phyloP scores from a whole-genome alignment of 2,888 invertebrate species.

The Melipona beecheii region DNA sequence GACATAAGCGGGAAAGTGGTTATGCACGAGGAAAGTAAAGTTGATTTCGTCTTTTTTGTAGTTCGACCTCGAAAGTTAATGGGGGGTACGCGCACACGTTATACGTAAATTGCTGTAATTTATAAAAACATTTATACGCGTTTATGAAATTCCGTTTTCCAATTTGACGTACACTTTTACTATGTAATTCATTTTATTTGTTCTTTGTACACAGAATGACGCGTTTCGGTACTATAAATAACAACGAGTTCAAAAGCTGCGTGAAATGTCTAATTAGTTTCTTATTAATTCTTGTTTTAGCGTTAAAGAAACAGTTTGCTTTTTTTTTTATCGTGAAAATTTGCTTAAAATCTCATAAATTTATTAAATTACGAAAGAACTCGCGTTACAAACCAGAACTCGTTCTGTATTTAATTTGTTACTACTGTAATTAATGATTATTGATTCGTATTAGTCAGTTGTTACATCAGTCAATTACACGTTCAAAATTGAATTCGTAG shows the following conservation, averaged over 20 bases:
- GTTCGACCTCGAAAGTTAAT: background rate
- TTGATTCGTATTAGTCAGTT: background rate
- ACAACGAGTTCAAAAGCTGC: background rate
- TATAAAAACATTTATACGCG: background rate
- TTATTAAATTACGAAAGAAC: background rate
- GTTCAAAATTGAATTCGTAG: background rate
- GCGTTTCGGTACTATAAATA: no score
- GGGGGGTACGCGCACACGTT: background rate
- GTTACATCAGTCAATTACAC: background rate
- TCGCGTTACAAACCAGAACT: no score
- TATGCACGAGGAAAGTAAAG: slow-evolving; percentile 25
- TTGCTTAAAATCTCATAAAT: background rate
- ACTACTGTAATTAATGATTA: background rate
- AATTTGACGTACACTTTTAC: background rate
- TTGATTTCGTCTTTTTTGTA: slow-evolving; percentile 4
- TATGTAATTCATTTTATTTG: background rate
- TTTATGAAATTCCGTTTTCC: background rate
- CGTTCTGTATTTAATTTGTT: background rate
- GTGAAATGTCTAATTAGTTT: background rate
- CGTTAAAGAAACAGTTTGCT: background rate
- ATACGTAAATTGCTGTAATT: background rate
- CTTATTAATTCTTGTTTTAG: background rate
- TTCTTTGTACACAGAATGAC: background rate
- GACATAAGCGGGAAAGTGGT: slow-evolving; percentile 52
- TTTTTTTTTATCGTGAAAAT: background rate